Evolutionary conservation across 2,888 invertebrate species (phyloP).

Genomic region (Emesis russula): DNA sequence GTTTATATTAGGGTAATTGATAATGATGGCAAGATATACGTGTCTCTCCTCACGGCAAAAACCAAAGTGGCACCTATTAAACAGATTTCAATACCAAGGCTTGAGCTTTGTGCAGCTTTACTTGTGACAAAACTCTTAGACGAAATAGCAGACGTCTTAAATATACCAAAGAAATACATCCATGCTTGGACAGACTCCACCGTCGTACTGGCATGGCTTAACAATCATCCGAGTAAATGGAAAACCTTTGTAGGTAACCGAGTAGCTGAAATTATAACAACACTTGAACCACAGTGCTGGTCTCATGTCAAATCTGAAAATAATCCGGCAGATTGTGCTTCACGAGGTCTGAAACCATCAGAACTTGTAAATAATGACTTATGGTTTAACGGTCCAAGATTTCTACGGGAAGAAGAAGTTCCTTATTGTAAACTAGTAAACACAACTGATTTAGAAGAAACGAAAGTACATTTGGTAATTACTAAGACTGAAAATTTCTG

Average conservation of each 20-base stretch:
- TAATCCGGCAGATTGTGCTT: conserved; percentile 9
- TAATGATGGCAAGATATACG: conserved; percentile 8
- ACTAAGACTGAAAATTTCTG: no score
- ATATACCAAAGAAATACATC: no score
- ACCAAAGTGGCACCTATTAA: conserved; percentile 58
- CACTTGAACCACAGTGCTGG: conserved; percentile 53
- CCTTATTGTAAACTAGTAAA: no score
- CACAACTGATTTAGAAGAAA: background rate
- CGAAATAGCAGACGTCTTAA: background rate
- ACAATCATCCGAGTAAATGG: background rate
- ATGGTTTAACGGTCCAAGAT: conserved; percentile 36
- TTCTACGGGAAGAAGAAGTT: background rate
- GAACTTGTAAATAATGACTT: background rate
- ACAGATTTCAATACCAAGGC: conserved; percentile 3
- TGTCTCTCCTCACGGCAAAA: conserved; percentile 68
- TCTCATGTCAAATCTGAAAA: conserved; percentile 14
- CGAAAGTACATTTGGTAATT: background rate
- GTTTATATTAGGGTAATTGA: conserved; percentile 67
- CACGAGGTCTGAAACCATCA: conserved; percentile 29
- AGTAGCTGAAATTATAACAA: conserved; percentile 71
- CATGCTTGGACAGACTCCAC: no score
- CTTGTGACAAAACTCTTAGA: background rate
- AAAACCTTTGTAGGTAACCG: conserved; percentile 60
- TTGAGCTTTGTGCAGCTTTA: background rate
- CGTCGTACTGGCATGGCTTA: no score